Evolutionary conservation across 92 coral and sea anemone genomes (phyloP), one percentile per base, ranked within the genome.

Genomic region (Epizoanthus stellaris): DNA sequence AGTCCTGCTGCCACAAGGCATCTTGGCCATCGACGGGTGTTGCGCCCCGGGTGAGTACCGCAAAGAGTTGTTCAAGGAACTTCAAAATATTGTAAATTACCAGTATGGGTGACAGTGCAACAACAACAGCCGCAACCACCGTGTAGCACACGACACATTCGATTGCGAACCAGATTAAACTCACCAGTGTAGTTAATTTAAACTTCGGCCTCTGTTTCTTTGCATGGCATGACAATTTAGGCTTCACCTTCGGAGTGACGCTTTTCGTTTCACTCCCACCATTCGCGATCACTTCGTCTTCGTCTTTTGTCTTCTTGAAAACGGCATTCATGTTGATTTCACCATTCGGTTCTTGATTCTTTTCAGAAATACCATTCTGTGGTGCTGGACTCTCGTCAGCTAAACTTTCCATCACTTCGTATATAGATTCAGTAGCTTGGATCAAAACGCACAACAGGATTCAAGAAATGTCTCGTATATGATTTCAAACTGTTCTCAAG

Each of bases 1-100:
- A 74, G 34, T 76, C 89, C 80, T 92, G 98, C 72, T 80, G 91
- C 98, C 96, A 94, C 9, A 92, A 62, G 9, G 98, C 93, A 80
- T 95, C 98, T n/a, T 86, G 91, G 6, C 98, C 98, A 38, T 84
- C 85, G 84, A 95, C 56, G 56, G 95, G 80, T 10, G 60, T 60
- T 16, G 86, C 91, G 15, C 91, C 92, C 1, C 73, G 65, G 3
- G 75, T 87, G 9, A 56, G 49, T 42, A 68, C 67, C 5, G 86
- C 90, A 34, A 95, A 58, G 56, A 73, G 39, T 68, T 62, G 89
- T 73, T 95, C 98, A 19, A 89, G 25, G 67, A 82, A 57, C 87
- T 91, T 94, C 53, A 95, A 60, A 73, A 90, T 14, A 83, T 87
- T 89, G 88, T 81, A 89, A 3, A 79, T 67, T 17, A 79, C 36